Evolutionary conservation across 64 coral and sea anemone species (phyloP).

Genomic region (Porites australiensis): DNA sequence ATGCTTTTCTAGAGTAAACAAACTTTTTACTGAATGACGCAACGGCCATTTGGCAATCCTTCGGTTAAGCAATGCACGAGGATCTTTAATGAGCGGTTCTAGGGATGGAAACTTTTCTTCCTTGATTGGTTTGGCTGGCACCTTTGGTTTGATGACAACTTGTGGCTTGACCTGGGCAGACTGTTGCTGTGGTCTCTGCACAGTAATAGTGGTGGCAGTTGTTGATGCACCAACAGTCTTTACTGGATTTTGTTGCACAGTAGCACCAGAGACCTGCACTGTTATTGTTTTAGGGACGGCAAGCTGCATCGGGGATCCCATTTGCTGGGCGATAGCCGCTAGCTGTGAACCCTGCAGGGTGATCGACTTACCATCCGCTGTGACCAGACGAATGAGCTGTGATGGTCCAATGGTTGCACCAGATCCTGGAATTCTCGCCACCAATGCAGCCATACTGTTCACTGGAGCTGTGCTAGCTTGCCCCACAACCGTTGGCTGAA

Average conservation of each 20-base stretch:
- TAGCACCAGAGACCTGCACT: conserved; percentile 12
- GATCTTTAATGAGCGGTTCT: conserved; percentile 85
- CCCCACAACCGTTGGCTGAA: background rate
- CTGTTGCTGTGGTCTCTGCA: conserved; percentile 66
- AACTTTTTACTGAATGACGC: conserved; percentile 74
- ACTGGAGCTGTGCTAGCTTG: conserved; percentile 33
- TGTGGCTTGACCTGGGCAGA: conserved; percentile 51
- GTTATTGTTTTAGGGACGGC: conserved; percentile 42
- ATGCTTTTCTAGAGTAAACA: conserved; percentile 76
- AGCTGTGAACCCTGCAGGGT: conserved; percentile 82
- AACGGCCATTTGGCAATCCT: conserved; percentile 82
- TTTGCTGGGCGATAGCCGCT: conserved; percentile 37
- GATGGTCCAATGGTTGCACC: conserved; percentile 29
- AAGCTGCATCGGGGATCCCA: background rate
- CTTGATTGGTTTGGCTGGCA: conserved; percentile 26
- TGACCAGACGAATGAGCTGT: conserved; percentile 67
- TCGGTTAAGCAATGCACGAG: conserved; percentile 73
- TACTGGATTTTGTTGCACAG: background rate
- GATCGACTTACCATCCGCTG: conserved; percentile 62
- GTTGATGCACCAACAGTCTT: conserved; percentile 83
- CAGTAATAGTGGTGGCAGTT: conserved; percentile 54
- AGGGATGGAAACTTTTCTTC: conserved; percentile 87
- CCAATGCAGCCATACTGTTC: conserved; percentile 60
- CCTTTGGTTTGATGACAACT: conserved; percentile 13
- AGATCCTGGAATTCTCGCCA: conserved; percentile 47